phyloP scores from a whole-genome alignment of 2,888 invertebrate genomes.

The Brachypalpus laphriformis region DNA sequence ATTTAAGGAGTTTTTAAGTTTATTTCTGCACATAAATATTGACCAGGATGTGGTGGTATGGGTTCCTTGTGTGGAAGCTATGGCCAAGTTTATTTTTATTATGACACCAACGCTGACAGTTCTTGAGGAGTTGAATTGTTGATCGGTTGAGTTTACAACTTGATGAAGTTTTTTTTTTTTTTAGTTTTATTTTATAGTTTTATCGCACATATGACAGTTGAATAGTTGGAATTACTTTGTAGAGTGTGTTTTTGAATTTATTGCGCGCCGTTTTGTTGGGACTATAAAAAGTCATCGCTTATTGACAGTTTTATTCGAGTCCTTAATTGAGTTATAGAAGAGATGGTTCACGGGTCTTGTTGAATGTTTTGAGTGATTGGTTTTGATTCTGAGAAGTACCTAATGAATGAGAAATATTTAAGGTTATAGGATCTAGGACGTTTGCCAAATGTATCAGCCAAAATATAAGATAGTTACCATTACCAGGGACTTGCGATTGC shows the following conservation, averaged over 20 bases:
- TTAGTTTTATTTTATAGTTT: slow-evolving; percentile 61
- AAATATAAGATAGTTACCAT: no score
- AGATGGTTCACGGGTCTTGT: background rate
- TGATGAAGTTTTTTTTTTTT: slow-evolving; percentile 53
- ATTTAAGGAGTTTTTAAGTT: slow-evolving; percentile 53
- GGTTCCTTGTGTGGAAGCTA: background rate
- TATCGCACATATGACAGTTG: slow-evolving; percentile 69
- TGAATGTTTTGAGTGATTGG: slow-evolving; percentile 13
- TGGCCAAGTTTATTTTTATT: slow-evolving; percentile 65
- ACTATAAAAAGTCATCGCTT: slow-evolving; percentile 46
- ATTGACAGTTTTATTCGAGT: slow-evolving; percentile 48
- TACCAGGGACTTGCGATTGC: no score
- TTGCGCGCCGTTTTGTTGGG: slow-evolving; percentile 42
- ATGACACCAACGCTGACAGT: slow-evolving; percentile 63
- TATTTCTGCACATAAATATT: slow-evolving; percentile 55
- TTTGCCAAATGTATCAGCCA: no score
- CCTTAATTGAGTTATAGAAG: slow-evolving; percentile 33
- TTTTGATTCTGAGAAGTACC: background rate
- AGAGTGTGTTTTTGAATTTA: slow-evolving; percentile 58
- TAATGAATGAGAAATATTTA: background rate
- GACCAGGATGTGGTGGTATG: slow-evolving; percentile 10
- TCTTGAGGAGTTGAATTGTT: slow-evolving; percentile 55
- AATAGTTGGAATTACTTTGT: slow-evolving; percentile 64
- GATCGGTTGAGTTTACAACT: slow-evolving; percentile 66
- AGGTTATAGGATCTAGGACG: background rate